Base-by-base conservation (phyloP, 2,888 invertebrate species). In the Coleophora deauratella region DNA sequence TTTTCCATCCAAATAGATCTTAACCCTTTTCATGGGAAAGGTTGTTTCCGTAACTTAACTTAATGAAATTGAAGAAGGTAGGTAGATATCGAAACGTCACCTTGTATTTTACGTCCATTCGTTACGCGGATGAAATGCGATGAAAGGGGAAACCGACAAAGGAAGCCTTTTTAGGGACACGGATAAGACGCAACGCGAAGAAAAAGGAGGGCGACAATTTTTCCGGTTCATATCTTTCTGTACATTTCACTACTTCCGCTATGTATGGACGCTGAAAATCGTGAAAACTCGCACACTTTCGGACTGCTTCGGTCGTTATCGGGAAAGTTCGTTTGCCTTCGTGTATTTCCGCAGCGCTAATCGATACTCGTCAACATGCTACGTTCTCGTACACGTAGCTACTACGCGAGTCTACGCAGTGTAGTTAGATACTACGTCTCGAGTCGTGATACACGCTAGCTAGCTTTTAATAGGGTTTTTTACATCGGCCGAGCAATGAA, bases 221-320 rank as follows among this genome's bases (percentile, higher is more conserved):
- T 81, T 84, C 79, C 82, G 81, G 79, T 80, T 82, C 82, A 82
- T 80, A 82, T 81, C 74, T 74, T 73, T 79, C 72, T 74, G 72
- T 81, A 82, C 81, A 81, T 82, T 84, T 81, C 82, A 81, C 84
- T 85, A 79, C 79, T 81, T 82, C 82, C 82, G 81, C 75, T 72
- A 71, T 72, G 73, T 73, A 70, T 78, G 80, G 72, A 75, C 69
- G 67, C 53, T 52, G 60, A 48, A 21, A 49, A 48, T 72, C 68
- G 69, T 59, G 46, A n/a, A 44, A 47, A 47, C 43, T 72, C 75
- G 75, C 71, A 49, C 31, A 41, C 41, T 50, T 53, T 77, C 77
- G 80, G 21, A 21, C 3, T 6, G 6, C 21, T 21, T 21, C 21
- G 21, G 6, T 6, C 6, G 21, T 21, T 21, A 21, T 21, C 21